Conservation (phyloP, 23 tunicate species). For the Styela clava region DNA sequence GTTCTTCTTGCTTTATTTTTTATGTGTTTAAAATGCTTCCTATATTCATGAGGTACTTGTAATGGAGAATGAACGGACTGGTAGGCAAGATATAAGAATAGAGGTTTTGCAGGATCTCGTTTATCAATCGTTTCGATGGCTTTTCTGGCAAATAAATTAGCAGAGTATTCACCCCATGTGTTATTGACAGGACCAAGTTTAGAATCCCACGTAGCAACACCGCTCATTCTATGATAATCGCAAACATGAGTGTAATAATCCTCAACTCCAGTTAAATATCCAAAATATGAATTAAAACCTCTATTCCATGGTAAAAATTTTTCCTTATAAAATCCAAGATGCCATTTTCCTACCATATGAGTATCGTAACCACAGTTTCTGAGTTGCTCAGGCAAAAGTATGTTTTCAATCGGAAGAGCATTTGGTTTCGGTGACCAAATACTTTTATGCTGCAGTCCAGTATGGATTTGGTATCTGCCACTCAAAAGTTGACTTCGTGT, state of each 20-base stretch:
- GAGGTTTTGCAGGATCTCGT: constrained; percentile 45
- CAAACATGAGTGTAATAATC: constrained; percentile 71
- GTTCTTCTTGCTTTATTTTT: constrained; percentile 24
- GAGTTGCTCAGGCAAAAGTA: constrained; percentile 59
- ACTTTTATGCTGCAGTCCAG: constrained; percentile 75
- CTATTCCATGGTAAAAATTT: constrained; percentile 67
- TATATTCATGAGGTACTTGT: constrained; percentile 55
- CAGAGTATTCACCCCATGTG: constrained; percentile 76
- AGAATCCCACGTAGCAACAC: constrained; percentile 55
- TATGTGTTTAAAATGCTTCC: constrained; percentile 35
- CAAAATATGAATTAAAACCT: constrained; percentile 75
- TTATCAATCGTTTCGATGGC: constrained; percentile 64
- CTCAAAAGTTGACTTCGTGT: constrained; percentile 75
- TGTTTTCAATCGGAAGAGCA: constrained; percentile 68
- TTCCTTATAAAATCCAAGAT: constrained; percentile 67
- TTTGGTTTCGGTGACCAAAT: constrained; percentile 54
- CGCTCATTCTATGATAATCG: constrained; percentile 32
- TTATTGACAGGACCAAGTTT: constrained; percentile 59
- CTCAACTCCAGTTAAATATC: constrained; percentile 71
- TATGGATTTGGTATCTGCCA: constrained; percentile 89
- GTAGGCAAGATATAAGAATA: constrained; percentile 64
- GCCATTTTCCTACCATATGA: constrained; percentile 90
- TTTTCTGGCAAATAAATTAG: constrained; percentile 42
- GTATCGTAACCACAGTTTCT: constrained; percentile 79
- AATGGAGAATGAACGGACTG: constrained; percentile 76